Evolutionary conservation across 2,888 invertebrate genomes (phyloP), one percentile per base, ranked within the genome.

Genomic region (Dynastes hyllus): DNA sequence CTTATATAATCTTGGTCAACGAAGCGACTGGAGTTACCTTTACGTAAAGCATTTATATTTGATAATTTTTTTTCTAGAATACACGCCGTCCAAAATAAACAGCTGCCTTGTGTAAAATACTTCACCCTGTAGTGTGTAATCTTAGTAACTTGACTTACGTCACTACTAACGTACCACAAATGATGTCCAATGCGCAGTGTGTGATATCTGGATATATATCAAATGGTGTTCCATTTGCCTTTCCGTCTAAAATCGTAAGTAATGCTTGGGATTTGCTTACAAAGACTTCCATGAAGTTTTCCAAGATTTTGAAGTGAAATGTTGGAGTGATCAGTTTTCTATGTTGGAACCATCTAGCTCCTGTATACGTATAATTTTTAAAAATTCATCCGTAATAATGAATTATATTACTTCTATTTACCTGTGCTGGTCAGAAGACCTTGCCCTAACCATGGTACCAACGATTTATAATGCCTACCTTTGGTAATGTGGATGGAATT

Each of bases 221-320:
- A 78, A 87, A 85, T 76, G 81, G 82, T 77, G 85, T 80, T 27
- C 84, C 84, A 71, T 85, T 81, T 13, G 83, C 83, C 78, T 84
- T 81, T 4, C 80, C 58, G 63, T 81, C 77, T 50, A 83, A 80
- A 76, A 82, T 78, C 45, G 83, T 77, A 5, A 81, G 81, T 13
- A 87, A 81, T 63, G 82, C 79, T 78, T 83, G 81, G 16, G 83
- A 81, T 78, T 87, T 86, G 73, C 84, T 84, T 5, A 82, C 82
- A 77, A 87, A 86, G 32, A 84, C 82, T 55, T 85, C 85, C 37
- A 82, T 81, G 79, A 86, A 86, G 67, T 81, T 80, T 77, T 87
- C 87, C 65, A 87, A 79, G 45, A 86, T 84, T 80, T 84, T 83
- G 80, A 87, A 86, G 80, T 87, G 87, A 73, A 87, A 87, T 22